phyloP scores from a whole-genome alignment of 2,797 vertebrate species.

The Sebastes vulpes region DNA sequence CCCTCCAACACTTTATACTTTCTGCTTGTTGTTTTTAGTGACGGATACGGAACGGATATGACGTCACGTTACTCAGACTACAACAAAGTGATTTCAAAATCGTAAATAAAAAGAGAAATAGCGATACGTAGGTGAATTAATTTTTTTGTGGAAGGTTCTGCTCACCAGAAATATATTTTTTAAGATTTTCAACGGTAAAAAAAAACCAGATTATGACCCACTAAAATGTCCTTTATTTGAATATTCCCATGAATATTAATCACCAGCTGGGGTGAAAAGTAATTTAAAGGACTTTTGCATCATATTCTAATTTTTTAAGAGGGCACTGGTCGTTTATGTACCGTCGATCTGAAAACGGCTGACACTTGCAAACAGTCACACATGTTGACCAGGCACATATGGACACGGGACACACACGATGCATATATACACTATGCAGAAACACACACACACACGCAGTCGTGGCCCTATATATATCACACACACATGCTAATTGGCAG shows the following conservation, averaged over 20 bases:
- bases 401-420: neutral
- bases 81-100: too few relatives aligned
- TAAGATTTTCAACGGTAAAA: neutral
- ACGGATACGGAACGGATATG: too few relatives aligned
- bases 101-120: neutral
- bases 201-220: neutral
- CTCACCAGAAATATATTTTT: neutral
- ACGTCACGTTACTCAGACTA: too few relatives aligned
- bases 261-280: neutral
- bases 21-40: too few relatives aligned
- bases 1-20: too few relatives aligned
- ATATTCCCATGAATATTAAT: constrained; percentile 12
- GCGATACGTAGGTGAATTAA: accelerated
- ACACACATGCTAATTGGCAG: constrained; percentile 57
- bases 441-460: neutral
- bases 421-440: neutral
- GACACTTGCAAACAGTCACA: constrained; percentile 49
- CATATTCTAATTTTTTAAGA: neutral
- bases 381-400: constrained; percentile 43
- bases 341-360: constrained; percentile 37
- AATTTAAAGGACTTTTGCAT: neutral
- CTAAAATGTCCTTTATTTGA: neutral
- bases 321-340: neutral
- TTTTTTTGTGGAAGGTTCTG: neutral
- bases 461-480: neutral